Evolutionary conservation across 2,888 invertebrate genomes (phyloP).

Genomic region (Agonopterix arenella): DNA sequence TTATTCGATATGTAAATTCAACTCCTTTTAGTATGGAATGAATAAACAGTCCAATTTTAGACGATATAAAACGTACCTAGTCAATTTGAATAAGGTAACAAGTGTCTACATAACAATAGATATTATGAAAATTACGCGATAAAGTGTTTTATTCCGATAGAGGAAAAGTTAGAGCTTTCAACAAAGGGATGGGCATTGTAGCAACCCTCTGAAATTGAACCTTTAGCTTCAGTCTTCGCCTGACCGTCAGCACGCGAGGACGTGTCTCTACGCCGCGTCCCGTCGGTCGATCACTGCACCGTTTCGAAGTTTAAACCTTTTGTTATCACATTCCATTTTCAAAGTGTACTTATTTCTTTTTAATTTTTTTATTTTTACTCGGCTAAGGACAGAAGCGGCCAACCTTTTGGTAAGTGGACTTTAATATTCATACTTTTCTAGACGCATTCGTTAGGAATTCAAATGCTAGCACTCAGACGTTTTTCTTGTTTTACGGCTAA

Average conservation of each 20-base stretch:
- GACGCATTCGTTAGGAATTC: slow-evolving; percentile 29
- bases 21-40: neutral
- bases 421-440: slow-evolving; percentile 26
- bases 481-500: slow-evolving; percentile 40
- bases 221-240: slow-evolving; percentile 46
- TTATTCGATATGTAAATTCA: neutral
- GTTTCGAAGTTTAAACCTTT: slow-evolving; percentile 22
- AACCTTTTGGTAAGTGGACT: slow-evolving; percentile 29
- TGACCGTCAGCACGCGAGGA: slow-evolving; percentile 17
- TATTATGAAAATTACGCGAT: slow-evolving; percentile 33
- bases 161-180: slow-evolving; percentile 33
- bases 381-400: slow-evolving; percentile 16
- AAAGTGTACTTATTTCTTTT: slow-evolving; percentile 32
- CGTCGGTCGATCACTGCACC: neutral
- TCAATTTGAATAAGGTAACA: neutral
- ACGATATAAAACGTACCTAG: neutral
- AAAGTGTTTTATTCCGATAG: slow-evolving; percentile 27
- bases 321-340: slow-evolving; percentile 19
- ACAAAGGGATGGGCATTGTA: slow-evolving; percentile 23
- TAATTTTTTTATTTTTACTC: slow-evolving; percentile 6
- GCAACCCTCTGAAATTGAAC: slow-evolving; percentile 32
- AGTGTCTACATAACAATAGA: slow-evolving; percentile 21
- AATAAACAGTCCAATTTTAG: neutral
- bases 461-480: slow-evolving; percentile 23
- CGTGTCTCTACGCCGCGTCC: slow-evolving; percentile 6